Conservation (phyloP, 1,140 invertebrate species). For the Drosophila pandora region DNA sequence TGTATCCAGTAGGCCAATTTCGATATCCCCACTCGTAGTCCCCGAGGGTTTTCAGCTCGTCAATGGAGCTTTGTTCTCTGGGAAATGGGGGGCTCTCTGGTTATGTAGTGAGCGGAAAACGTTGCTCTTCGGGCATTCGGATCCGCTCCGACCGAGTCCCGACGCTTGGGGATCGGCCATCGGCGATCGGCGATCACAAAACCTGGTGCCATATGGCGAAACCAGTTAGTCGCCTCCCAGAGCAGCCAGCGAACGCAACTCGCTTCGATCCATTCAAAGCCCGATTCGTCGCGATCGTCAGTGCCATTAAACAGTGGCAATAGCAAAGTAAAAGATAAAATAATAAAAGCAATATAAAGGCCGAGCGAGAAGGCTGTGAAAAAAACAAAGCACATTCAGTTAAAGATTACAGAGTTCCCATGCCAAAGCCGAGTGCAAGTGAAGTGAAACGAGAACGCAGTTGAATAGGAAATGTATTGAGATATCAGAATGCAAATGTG, state of each 20-base stretch:
- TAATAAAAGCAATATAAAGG: constrained; percentile 17
- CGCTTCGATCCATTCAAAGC: constrained; percentile 15
- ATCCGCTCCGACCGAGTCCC: background rate
- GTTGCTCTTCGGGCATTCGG: constrained; percentile 3
- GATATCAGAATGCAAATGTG: constrained; percentile 66
- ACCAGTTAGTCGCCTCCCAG: constrained; percentile 76
- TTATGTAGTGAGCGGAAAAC: background rate
- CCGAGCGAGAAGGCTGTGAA: constrained; percentile 16
- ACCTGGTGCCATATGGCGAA: constrained; percentile 64
- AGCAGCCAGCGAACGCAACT: constrained; percentile 49
- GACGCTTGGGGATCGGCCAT: constrained; percentile 4
- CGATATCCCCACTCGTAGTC: background rate
- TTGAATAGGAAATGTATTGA: constrained; percentile 47
- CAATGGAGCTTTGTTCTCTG: background rate
- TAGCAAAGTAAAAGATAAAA: constrained; percentile 15
- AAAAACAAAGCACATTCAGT: constrained; percentile 17
- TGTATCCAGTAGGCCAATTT: constrained; percentile 23
- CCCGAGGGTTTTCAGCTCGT: background rate
- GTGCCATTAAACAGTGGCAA: constrained; percentile 20
- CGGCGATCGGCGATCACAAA: constrained; percentile 54
- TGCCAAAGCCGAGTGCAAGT: constrained; percentile 51
- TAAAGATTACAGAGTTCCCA: constrained; percentile 51
- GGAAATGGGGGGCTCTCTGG: background rate
- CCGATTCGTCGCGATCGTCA: constrained; percentile 21
- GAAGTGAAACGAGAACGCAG: constrained; percentile 52